phyloP scores from a whole-genome alignment of 2,113 vertebrate species.

The Protomyctophum bolini region DNA sequence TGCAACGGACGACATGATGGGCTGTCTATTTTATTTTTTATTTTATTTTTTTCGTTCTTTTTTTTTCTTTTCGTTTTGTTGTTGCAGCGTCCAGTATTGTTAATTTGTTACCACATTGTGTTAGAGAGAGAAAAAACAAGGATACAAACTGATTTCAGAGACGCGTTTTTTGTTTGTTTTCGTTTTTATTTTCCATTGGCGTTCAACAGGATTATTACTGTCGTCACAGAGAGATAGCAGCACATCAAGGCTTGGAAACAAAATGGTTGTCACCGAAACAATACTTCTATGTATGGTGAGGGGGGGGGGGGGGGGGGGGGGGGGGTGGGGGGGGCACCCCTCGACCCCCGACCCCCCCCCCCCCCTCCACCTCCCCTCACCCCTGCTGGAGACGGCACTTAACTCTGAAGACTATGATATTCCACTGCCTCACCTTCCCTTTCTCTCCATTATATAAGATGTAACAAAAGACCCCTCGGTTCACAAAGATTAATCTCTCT shows the following conservation, averaged over 20 bases:
- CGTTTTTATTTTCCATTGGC: conserved; percentile 24
- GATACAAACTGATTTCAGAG: conserved; percentile 40
- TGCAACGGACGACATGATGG: conserved; percentile 49
- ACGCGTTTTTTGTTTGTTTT: not conserved
- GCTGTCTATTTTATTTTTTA: conserved; percentile 40
- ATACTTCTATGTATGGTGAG: no score
- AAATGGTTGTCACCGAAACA: no score
- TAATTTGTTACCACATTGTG: conserved; percentile 66
- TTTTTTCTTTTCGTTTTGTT: not conserved
- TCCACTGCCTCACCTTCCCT: conserved; percentile 60
- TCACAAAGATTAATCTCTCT: conserved; percentile 55
- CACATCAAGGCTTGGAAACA: no score
- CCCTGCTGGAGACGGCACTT: conserved; percentile 61
- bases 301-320: no score
- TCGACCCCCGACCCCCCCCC: no score
- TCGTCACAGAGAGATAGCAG: no score
- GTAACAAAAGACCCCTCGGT: conserved; percentile 54
- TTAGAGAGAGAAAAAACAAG: conserved; percentile 34
- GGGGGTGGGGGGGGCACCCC: no score
- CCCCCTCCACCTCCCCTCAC: not conserved
- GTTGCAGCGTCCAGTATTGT: conserved; percentile 71
- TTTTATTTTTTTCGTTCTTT: no score
- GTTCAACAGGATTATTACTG: conserved; percentile 43
- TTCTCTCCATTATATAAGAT: conserved; percentile 54
- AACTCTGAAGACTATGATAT: conserved; percentile 64